A percentile compares a stretch with the other conserved stretches of the same genome.
Conservation (phyloP, 2,797 vertebrate genomes). For the Siniperca obscura region DNA sequence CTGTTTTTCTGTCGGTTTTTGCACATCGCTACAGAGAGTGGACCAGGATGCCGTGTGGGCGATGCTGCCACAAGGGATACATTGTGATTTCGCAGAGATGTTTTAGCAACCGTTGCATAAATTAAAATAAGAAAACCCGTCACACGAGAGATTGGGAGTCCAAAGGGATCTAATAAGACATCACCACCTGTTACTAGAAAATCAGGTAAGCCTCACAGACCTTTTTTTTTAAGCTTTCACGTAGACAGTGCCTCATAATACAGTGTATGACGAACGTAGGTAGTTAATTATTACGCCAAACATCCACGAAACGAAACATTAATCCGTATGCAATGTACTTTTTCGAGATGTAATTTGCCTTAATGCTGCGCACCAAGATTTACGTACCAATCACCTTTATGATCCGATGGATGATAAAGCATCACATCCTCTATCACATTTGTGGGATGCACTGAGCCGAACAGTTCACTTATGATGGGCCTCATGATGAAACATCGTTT, state of each 20-base stretch:
- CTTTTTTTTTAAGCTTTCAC: conserved; percentile 25
- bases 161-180: conserved; percentile 69
- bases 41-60: conserved; percentile 82
- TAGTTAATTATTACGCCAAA: conserved; percentile 51
- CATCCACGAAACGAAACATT: conserved; percentile 37
- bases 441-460: conserved; percentile 35
- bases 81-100: conserved; percentile 79
- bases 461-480: conserved; percentile 47
- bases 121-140: conserved; percentile 62
- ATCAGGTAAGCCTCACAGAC: conserved; percentile 79
- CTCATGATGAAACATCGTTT: conserved; percentile 41
- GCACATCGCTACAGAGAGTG: conserved; percentile 74
- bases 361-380: conserved; percentile 50
- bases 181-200: conserved; percentile 85
- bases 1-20: conserved; percentile 49
- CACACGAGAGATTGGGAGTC: conserved; percentile 65
- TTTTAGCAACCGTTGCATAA: conserved; percentile 73
- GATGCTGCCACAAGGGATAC: conserved; percentile 83
- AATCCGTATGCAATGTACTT: conserved; percentile 56
- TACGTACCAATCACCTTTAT: conserved; percentile 41
- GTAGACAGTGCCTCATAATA: conserved; percentile 32
- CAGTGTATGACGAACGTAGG: conserved; percentile 47
- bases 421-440: conserved; percentile 31
- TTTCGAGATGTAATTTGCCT: conserved; percentile 40
- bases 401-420: conserved; percentile 50